A percentile compares a stretch with the other conserved stretches of the same genome.
These are phyloP conservation scores for Steatornis caripensis DNA, from an alignment of 2,113 vertebrate species.

Conservation along the genomic window DNA sequence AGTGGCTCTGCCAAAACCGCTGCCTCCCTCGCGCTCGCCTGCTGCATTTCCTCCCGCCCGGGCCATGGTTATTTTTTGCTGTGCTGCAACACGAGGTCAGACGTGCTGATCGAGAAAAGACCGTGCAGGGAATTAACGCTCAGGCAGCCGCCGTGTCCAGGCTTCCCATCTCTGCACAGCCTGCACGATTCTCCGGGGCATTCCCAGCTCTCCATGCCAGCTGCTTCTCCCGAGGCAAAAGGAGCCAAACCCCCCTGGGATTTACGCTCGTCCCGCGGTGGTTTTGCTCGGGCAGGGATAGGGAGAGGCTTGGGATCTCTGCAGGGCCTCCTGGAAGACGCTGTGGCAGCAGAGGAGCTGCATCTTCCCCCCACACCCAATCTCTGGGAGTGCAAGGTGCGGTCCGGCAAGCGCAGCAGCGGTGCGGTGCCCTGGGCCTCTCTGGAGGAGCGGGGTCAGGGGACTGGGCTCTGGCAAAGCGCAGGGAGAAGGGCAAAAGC, in stretches of 20 bases:
- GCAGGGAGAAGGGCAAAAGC: neutral
- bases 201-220: neutral
- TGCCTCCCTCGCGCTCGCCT: neutral
- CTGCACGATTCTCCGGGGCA: neutral
- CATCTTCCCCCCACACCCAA: accelerated
- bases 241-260: neutral
- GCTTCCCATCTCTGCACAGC: neutral
- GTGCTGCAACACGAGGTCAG: constrained; percentile 28
- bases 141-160: neutral
- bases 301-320: neutral
- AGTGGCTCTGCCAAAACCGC: constrained; percentile 26
- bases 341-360: neutral
- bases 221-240: neutral
- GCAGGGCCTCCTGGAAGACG: neutral
- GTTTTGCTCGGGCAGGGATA: neutral
- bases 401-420: accelerated
- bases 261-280: neutral
- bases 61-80: constrained; percentile 36
- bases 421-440: neutral
- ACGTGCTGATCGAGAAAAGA: neutral
- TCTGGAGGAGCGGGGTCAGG: neutral
- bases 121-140: neutral
- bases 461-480: neutral
- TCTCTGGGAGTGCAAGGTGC: accelerated
- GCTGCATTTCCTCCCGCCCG: constrained; percentile 16